A percentile compares a stretch with the other conserved stretches of the same genome.
Conservation (phyloP, 2,797 vertebrate species). For the Nannoperca australis region DNA sequence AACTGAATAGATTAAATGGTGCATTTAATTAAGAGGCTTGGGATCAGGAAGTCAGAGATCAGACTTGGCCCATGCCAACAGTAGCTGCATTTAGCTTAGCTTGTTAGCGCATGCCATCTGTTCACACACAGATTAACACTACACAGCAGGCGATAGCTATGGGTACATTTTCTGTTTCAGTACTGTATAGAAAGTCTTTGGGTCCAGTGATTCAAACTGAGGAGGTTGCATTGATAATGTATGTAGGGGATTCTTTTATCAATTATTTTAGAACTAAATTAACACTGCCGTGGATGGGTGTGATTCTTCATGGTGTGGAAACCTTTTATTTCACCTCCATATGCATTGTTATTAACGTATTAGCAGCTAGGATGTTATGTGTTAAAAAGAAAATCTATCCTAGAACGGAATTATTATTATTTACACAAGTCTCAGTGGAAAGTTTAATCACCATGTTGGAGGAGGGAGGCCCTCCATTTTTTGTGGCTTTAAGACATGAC, state of each 20-base stretch:
- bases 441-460: too few relatives aligned
- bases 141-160: slow-evolving; percentile 46
- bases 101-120: slow-evolving; percentile 80
- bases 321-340: neutral
- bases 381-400: neutral
- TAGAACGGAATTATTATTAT: neutral
- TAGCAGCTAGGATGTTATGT: neutral
- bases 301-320: neutral
- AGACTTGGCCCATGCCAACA: slow-evolving; percentile 70
- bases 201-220: neutral
- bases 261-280: neutral
- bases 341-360: neutral
- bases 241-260: neutral
- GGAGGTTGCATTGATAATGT: neutral
- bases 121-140: slow-evolving; percentile 75
- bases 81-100: slow-evolving; percentile 81
- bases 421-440: neutral
- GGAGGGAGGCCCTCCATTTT: neutral
- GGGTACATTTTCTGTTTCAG: slow-evolving; percentile 29
- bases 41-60: slow-evolving; percentile 79
- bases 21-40: slow-evolving; percentile 83
- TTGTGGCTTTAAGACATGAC: neutral
- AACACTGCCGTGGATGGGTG: neutral
- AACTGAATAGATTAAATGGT: slow-evolving; percentile 78
- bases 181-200: neutral